These are phyloP conservation scores for Ylistrum balloti DNA, from an alignment of 1,140 invertebrate species.

Conservation along the genomic window DNA sequence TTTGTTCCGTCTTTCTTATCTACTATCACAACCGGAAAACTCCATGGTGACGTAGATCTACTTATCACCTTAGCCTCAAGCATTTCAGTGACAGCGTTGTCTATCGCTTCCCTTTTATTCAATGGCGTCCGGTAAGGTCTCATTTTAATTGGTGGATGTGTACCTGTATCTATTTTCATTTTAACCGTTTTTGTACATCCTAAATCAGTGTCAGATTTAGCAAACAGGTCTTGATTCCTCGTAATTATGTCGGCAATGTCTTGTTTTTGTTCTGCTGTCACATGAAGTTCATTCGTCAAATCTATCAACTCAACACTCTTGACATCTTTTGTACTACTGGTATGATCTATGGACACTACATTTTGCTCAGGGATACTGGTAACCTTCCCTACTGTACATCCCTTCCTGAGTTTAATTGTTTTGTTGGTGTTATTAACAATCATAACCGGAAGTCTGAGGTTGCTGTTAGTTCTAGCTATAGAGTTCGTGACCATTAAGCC, in stretches of 20 bases:
- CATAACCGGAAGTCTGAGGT: conserved; percentile 50
- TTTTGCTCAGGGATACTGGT: too few relatives aligned
- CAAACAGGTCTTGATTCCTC: conserved; percentile 43
- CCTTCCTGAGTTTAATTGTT: too few relatives aligned
- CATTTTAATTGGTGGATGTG: too few relatives aligned
- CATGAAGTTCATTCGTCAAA: not conserved
- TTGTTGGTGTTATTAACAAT: too few relatives aligned
- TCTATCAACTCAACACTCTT: not conserved
- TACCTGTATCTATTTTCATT: too few relatives aligned
- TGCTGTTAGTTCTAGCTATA: not conserved
- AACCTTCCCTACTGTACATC: conserved; percentile 43
- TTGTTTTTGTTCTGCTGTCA: not conserved
- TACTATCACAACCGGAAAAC: conserved; percentile 71
- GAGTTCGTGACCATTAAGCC: conserved; percentile 50
- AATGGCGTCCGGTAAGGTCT: too few relatives aligned
- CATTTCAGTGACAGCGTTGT: conserved; percentile 63
- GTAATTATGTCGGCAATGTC: not conserved
- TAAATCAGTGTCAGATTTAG: conserved; percentile 45
- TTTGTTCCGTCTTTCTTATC: conserved; percentile 71
- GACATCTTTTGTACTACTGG: not conserved
- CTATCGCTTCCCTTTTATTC: too few relatives aligned
- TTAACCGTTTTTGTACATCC: conserved; percentile 49
- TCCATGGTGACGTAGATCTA: conserved; percentile 61
- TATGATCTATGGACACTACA: not conserved
- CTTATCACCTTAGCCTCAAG: conserved; percentile 60